Evolutionary conservation across 2,888 invertebrate species (phyloP), one percentile per base, ranked within the genome.

Genomic region (Choreutis nemorana): DNA sequence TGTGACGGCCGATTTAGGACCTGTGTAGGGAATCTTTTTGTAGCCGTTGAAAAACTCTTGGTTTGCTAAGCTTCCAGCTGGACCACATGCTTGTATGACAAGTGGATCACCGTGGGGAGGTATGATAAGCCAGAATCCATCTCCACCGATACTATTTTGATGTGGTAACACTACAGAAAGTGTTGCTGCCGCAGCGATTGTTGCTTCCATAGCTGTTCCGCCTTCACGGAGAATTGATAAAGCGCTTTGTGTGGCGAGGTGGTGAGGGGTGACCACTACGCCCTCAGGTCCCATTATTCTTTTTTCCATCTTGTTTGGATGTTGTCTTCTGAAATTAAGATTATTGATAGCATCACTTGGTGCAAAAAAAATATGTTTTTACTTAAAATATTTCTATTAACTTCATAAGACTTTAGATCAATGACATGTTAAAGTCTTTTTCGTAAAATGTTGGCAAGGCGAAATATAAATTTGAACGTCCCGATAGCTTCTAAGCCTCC

Each of bases 251-350:
- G 70, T 65, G 2, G 77, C 77, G 8, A 77, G 48, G 31, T 77
- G 68, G 31, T 75, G 70, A 1, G 77, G 77, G 7, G 73, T 71
- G 5, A 75, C 75, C 43, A 67, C 77, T 72, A 77, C 73, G 2
- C 59, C 64, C 8, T 48, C 36, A 0, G 66, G 51, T 1, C 70
- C 64, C 33, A 52, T 40, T 9, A 58, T 58, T 29, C 65, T 65
- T 26, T 46, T 44, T 6, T 57, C 48, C 57, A 59, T 49, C 24
- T 23, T 14, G 26, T 20, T 8, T 9, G 29, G 26, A 14, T 14
- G 3, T 24, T 4, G 8, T 8, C 13, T 29, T 35, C 49, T 54
- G 47, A 24, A 54, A 51, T 34, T 39, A 42, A n/a, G 12, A 20
- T 29, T 26, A 26, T 26, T 23, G 29, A 32, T 27, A 33, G 24